These are phyloP conservation scores for Fringilla coelebs DNA, from an alignment of 2,797 vertebrate genomes.

Conservation along the genomic window DNA sequence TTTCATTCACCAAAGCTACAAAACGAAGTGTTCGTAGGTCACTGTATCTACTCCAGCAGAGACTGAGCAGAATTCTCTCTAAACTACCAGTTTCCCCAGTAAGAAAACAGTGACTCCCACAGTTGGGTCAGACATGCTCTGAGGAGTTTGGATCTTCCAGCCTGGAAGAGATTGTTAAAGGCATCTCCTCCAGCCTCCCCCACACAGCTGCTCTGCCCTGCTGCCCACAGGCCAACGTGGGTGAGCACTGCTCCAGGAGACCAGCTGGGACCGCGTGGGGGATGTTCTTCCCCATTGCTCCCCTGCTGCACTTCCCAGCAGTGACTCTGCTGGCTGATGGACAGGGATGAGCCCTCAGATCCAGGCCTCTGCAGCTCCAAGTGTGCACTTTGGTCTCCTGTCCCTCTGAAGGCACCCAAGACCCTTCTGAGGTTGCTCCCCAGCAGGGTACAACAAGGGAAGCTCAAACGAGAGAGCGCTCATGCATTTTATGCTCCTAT, in stretches of 20 bases:
- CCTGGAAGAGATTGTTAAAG: not conserved
- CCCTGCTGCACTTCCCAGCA: not conserved
- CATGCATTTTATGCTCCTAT: not conserved
- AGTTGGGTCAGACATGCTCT: not conserved
- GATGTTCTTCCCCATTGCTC: not conserved
- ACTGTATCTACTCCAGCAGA: fast-evolving
- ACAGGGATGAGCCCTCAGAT: not conserved
- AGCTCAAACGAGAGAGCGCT: not conserved
- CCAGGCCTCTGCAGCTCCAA: not conserved
- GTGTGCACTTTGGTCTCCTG: not conserved
- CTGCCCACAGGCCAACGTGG: not conserved
- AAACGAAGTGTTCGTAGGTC: not conserved
- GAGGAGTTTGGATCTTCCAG: not conserved
- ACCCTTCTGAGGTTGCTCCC: not conserved
- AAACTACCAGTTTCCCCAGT: not conserved
- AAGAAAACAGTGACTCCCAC: not conserved
- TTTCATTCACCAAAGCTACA: not conserved
- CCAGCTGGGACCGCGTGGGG: not conserved
- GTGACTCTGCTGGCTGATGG: not conserved
- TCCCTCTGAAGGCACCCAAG: not conserved
- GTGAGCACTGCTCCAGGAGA: not conserved
- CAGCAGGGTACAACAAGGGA: fast-evolving
- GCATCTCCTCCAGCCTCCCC: not conserved
- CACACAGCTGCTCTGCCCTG: not conserved
- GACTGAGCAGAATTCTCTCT: not conserved